Evolutionary conservation across 2,888 invertebrate genomes (phyloP).

Genomic region (Yponomeuta evonymella): DNA sequence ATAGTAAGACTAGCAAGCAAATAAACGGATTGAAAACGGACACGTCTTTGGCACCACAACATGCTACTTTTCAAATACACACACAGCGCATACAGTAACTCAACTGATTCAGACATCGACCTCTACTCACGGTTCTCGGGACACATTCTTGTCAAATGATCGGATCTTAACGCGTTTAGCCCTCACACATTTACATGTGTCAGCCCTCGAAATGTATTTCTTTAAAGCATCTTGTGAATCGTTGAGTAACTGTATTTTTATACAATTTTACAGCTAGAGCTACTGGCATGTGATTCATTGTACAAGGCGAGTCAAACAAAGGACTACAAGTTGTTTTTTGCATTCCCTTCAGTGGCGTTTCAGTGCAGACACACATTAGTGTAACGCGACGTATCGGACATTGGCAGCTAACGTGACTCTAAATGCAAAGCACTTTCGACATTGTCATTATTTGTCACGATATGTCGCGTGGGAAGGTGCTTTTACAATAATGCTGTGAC

Average conservation of each 20-base stretch:
- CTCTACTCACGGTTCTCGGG: not conserved
- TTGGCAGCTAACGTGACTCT: not conserved
- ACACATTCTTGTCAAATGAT: not conserved
- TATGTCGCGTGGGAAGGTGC: not conserved
- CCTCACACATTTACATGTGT: not conserved
- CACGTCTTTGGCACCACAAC: not conserved
- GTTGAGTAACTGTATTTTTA: not conserved
- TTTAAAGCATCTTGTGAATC: not conserved
- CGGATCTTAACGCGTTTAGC: not conserved
- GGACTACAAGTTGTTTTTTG: not conserved
- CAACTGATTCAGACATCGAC: not conserved
- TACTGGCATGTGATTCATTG: not conserved
- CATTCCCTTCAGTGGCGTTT: not conserved
- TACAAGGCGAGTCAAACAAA: not conserved
- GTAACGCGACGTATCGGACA: not conserved
- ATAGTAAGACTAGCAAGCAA: not conserved
- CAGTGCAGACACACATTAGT: not conserved
- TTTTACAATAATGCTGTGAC: not conserved
- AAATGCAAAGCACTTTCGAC: not conserved
- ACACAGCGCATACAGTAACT: not conserved
- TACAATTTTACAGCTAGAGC: not conserved
- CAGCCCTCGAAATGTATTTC: not conserved
- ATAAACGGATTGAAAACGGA: not conserved
- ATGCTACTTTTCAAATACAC: not conserved
- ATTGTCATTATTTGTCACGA: not conserved